Evolutionary conservation across 2,888 invertebrate genomes (phyloP), one percentile per base, ranked within the genome.

Genomic region (Hirtodrosophila alboralis): DNA sequence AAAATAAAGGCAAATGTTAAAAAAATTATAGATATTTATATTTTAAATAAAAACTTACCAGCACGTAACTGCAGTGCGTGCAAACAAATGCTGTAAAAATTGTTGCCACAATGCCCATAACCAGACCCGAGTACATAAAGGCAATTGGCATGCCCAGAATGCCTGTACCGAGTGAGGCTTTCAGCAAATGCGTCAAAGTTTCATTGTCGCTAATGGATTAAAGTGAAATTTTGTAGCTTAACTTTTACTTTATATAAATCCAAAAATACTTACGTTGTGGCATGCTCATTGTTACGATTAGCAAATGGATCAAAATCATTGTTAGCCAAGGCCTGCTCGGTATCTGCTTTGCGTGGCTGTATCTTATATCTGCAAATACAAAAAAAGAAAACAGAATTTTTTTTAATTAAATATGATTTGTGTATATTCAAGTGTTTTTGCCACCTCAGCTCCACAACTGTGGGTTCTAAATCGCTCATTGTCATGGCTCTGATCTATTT

Each of bases 151-250:
- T 97, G 1, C 98, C 93, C 71, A 99, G 92, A 87, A 99, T 97
- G 37, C 99, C 99, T 6, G 98, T 98, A 18, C 99, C 99, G 54
- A 99, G 93, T 27, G 98, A 97, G 4, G 98, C 98, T 91, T 98
- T 99, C 81, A 98, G 92, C 69, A 99, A 92, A 92, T 98, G 98
- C 76, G 97, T 97, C 76, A 98, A 92, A 0, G 97, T 97, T 89
- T 97, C 96, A 91, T 94, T 93, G 91, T 97, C 96, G 68, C 97
- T 98, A 91, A 7, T 12, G 13, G 27, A 27, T 52, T 28, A 30
- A 7, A 4, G 6, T n/a, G n/a, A n/a, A 28, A 12, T 27, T 34
- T 13, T 23, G 37, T 21, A 13, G 18, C 5, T 3, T 8, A 6
- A n/a, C 21, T 43, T 49, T 49, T 13, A 9, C 13, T 14, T 30